Percentiles rank a stretch among this genome's conserved stretches.
Conservation (phyloP, 2,113 vertebrate genomes). For the Ptilorrhoa leucosticta region DNA sequence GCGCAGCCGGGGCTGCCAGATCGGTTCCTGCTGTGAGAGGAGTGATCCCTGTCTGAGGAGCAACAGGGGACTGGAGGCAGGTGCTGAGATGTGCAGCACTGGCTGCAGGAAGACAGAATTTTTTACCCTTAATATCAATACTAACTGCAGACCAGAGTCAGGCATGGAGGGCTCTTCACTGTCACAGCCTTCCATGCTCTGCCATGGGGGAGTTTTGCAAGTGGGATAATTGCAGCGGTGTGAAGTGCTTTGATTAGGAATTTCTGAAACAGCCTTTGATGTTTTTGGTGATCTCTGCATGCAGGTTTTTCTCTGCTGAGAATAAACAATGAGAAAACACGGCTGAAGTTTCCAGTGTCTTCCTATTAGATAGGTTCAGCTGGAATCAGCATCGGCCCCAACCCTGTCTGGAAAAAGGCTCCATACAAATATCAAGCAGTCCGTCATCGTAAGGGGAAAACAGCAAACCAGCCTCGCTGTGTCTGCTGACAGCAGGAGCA, state of each 20-base stretch:
- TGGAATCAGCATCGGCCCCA: not conserved
- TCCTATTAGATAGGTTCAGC: not conserved
- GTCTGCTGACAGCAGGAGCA: not conserved
- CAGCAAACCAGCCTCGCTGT: not conserved
- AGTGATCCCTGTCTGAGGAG: not conserved
- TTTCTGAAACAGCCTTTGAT: not conserved
- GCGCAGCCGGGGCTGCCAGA: not conserved
- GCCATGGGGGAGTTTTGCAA: not conserved
- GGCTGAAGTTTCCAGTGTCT: not conserved
- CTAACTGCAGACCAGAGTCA: not conserved
- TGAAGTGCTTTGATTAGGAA: not conserved
- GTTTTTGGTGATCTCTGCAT: not conserved
- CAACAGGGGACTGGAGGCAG: not conserved
- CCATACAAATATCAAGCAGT: not conserved
- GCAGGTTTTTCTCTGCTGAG: not conserved
- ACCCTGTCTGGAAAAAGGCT: not conserved
- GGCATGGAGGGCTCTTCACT: not conserved
- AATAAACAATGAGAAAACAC: not conserved
- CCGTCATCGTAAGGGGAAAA: not conserved
- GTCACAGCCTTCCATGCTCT: not conserved
- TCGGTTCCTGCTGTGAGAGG: not conserved
- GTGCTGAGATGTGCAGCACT: not conserved
- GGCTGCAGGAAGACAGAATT: not conserved
- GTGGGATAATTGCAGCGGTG: not conserved
- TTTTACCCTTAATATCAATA: not conserved